A percentile compares a stretch with the other conserved stretches of the same genome.
Conservation (phyloP, 2,888 invertebrate species). For the Deilephila elpenor region DNA sequence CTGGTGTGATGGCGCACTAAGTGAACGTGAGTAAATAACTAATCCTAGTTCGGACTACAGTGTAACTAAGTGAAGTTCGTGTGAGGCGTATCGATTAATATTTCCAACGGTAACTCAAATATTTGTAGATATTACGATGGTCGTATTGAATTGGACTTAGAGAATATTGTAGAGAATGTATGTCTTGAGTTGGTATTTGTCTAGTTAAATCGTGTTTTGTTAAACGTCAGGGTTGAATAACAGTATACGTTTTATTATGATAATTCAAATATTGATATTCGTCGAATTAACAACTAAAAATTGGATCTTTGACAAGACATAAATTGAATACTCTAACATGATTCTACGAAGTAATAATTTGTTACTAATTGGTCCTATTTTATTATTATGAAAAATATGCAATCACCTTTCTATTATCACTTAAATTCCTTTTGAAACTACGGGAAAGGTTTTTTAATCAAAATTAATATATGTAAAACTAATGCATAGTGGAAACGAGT, state of each 20-base stretch:
- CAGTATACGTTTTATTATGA: neutral
- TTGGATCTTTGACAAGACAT: neutral
- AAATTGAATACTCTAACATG: neutral
- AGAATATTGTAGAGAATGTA: neutral
- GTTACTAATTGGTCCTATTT: neutral
- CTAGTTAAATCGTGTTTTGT: neutral
- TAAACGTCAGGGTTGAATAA: neutral
- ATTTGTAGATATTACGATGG: neutral
- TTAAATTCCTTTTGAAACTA: too few species aligned
- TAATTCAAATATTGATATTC: too few species aligned
- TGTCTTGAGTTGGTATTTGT: slow-evolving; percentile 6
- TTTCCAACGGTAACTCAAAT: neutral
- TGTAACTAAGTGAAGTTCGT: slow-evolving; percentile 1
- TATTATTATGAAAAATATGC: too few species aligned
- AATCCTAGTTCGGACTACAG: neutral
- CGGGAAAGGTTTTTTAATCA: too few species aligned
- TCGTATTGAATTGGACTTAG: neutral
- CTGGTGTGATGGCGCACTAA: neutral
- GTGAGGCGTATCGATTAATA: neutral
- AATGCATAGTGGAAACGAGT: too few species aligned
- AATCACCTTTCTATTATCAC: too few species aligned
- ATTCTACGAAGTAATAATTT: neutral
- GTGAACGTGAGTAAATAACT: neutral
- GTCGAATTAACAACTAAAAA: too few species aligned
- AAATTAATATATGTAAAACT: too few species aligned